Conservation (phyloP, 2,113 vertebrate species). For the Antigone vipio region DNA sequence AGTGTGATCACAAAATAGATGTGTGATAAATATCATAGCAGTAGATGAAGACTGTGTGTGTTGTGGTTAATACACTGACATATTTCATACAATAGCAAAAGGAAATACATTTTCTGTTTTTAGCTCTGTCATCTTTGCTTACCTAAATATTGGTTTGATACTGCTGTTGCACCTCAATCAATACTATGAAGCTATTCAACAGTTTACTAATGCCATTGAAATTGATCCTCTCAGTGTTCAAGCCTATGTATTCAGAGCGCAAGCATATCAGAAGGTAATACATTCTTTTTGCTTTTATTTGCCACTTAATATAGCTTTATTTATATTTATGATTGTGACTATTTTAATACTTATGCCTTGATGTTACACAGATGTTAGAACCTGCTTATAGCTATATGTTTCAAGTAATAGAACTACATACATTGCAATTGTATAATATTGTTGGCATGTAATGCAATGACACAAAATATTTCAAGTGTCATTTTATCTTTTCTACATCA, state of each 20-base stretch:
- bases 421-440: not conserved
- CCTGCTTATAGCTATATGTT: not conserved
- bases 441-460: not conserved
- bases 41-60: not conserved
- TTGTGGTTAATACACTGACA: not conserved
- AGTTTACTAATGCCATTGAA: conserved; percentile 77
- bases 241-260: conserved; percentile 75
- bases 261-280: conserved; percentile 75
- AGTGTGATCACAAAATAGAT: not conserved
- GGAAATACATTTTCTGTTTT: not conserved
- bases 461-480: not conserved
- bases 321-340: not conserved
- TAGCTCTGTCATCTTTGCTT: conserved; percentile 68
- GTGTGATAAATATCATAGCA: not conserved
- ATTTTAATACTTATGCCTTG: not conserved
- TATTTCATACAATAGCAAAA: not conserved
- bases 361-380: not conserved
- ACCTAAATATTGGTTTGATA: conserved; percentile 79
- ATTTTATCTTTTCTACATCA: not conserved
- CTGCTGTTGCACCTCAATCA: conserved; percentile 67
- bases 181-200: conserved; percentile 69
- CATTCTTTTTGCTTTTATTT: not conserved
- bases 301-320: not conserved
- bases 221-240: conserved; percentile 66
- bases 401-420: not conserved